Evolutionary conservation across 2,888 invertebrate species (phyloP).

Genomic region (Xestia sexstrigata): DNA sequence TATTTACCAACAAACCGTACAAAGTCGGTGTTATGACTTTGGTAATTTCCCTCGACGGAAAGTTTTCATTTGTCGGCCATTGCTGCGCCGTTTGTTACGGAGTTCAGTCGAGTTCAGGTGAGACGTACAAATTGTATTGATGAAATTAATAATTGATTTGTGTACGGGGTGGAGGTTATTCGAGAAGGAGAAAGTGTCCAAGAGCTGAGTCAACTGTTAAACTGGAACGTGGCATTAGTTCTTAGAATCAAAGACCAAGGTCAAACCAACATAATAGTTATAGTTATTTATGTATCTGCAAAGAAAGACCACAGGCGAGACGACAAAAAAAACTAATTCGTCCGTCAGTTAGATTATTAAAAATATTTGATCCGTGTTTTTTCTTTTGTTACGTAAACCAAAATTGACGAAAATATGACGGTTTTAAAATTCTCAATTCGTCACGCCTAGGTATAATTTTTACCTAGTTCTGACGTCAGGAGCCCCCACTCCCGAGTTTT

Average conservation of each 20-base stretch:
- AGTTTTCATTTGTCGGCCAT: conserved; percentile 72
- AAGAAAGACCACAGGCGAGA: no score
- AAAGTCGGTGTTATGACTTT: conserved; percentile 76
- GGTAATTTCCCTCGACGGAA: conserved; percentile 81
- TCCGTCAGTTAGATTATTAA: no score
- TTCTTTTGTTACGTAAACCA: no score
- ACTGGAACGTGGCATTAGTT: neutral
- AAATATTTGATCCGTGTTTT: no score
- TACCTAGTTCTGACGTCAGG: no score
- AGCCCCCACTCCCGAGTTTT: no score
- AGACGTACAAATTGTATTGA: conserved; percentile 52
- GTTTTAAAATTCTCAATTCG: no score
- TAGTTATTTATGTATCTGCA: neutral
- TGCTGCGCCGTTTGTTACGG: conserved; percentile 49
- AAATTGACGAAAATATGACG: no score
- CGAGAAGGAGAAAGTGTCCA: neutral
- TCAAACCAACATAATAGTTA: neutral
- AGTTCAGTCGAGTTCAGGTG: conserved; percentile 50
- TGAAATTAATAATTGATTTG: conserved; percentile 51
- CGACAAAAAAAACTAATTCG: no score
- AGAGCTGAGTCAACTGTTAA: neutral
- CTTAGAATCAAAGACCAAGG: neutral
- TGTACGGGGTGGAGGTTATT: conserved; percentile 12
- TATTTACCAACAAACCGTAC: conserved; percentile 54
- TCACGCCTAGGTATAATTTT: no score